A percentile compares a stretch with the other conserved stretches of the same genome.
Evolutionary conservation across 2,797 vertebrate species (phyloP).

Genomic region (Falco columbarius): DNA sequence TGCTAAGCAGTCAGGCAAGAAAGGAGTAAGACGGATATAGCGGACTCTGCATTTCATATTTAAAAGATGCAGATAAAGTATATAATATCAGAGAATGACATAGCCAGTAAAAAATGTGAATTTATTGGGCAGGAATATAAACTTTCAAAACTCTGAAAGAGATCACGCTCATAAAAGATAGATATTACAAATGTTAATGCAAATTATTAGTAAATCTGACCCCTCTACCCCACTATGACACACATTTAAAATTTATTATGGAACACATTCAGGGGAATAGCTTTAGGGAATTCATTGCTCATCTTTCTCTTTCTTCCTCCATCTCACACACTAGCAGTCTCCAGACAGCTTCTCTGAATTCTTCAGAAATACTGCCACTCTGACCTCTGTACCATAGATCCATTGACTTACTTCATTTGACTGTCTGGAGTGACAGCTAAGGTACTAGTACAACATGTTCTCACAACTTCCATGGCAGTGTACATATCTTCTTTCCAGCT

Average conservation of each 20-base stretch:
- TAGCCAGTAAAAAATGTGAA: not conserved
- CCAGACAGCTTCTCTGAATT: conserved; percentile 71
- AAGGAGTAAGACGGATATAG: not conserved
- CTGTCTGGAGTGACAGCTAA: conserved; percentile 72
- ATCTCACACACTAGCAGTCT: conserved; percentile 65
- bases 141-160: conserved; percentile 35
- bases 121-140: conserved; percentile 1
- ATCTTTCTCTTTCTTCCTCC: conserved; percentile 62
- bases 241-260: conserved; percentile 65
- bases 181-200: conserved; percentile 58
- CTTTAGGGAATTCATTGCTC: conserved; percentile 69
- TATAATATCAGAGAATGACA: not conserved
- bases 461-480: conserved; percentile 57
- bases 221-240: conserved; percentile 18
- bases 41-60: conserved; percentile 1
- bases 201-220: conserved; percentile 72
- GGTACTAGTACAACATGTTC: conserved; percentile 72
- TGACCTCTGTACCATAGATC: conserved; percentile 68
- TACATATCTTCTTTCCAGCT: conserved; percentile 45
- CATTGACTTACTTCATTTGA: conserved; percentile 70
- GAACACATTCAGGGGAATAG: conserved; percentile 48
- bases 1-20: conserved; percentile 31
- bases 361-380: conserved; percentile 67
- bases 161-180: conserved; percentile 24
- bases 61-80: conserved; percentile 24